A percentile compares a stretch with the other conserved stretches of the same genome.
These are phyloP conservation scores for Chymomyza amoena DNA, from an alignment of 2,888 invertebrate species.

Conservation along the genomic window DNA sequence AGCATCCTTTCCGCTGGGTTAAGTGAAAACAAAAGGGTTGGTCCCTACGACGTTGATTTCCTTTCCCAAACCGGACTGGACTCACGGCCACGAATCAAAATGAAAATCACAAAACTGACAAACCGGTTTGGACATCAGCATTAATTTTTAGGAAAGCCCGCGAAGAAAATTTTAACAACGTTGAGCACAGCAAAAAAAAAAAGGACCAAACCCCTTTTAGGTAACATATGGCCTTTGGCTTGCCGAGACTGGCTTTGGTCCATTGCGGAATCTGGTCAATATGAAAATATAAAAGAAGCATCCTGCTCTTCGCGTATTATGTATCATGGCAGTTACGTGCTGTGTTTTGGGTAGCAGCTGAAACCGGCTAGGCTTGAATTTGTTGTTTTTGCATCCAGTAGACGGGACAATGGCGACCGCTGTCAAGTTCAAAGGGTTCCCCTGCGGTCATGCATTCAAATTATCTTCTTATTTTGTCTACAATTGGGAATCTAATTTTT, in stretches of 20 bases:
- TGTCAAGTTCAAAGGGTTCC: slow-evolving; percentile 52
- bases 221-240: slow-evolving; percentile 48
- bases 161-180: slow-evolving; percentile 57
- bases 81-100: slow-evolving; percentile 57
- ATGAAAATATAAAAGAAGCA: slow-evolving; percentile 41
- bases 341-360: slow-evolving; percentile 42
- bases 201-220: slow-evolving; percentile 56
- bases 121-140: slow-evolving; percentile 74
- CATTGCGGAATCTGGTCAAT: slow-evolving; percentile 67
- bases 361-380: slow-evolving; percentile 25
- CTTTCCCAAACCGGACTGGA: slow-evolving; percentile 66
- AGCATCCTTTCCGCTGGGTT: slow-evolving; percentile 38
- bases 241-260: slow-evolving; percentile 41
- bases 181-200: slow-evolving; percentile 39
- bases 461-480: slow-evolving; percentile 51
- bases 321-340: slow-evolving; percentile 38
- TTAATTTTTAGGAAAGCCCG: slow-evolving; percentile 56
- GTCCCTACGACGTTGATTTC: slow-evolving; percentile 45
- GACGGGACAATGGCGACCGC: slow-evolving; percentile 52
- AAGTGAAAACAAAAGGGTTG: slow-evolving; percentile 60
- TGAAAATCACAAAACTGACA: slow-evolving; percentile 43
- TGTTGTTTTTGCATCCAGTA: slow-evolving; percentile 18
- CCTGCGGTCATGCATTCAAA: slow-evolving; percentile 68
- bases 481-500: slow-evolving; percentile 27
- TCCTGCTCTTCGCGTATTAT: slow-evolving; percentile 24